Conservation (phyloP, 2,797 vertebrate genomes). For the Anguilla marmorata region DNA sequence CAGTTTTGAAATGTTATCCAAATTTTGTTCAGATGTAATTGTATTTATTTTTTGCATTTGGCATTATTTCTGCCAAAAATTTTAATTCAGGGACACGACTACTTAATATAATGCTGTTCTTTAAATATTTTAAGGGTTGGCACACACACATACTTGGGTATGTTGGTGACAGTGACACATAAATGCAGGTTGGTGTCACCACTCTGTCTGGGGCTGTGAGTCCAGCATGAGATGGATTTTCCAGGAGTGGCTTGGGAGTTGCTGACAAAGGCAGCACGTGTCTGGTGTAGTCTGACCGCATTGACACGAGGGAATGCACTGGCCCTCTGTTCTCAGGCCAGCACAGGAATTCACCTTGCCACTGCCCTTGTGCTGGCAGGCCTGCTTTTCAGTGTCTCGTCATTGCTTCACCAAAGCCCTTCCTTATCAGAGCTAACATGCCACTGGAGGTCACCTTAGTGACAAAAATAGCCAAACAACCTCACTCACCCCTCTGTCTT, state of each 20-base stretch:
- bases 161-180: conserved; percentile 34
- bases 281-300: conserved; percentile 29
- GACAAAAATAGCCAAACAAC: conserved; percentile 20
- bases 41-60: neutral
- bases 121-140: neutral
- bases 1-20: neutral
- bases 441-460: conserved; percentile 15
- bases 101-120: neutral
- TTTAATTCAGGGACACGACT: neutral
- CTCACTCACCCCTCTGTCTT: neutral
- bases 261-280: conserved; percentile 64
- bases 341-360: neutral
- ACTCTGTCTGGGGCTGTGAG: conserved; percentile 40
- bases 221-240: conserved; percentile 55
- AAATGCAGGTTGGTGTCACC: conserved; percentile 53
- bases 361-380: neutral
- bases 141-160: neutral
- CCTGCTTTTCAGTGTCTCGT: neutral
- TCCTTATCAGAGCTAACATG: neutral
- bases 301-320: neutral
- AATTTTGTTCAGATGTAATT: neutral
- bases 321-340: neutral
- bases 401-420: neutral
- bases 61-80: neutral
- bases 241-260: conserved; percentile 48